Percentiles rank a stretch among this genome's conserved stretches.
Evolutionary conservation across 2,888 invertebrate species (phyloP).

Genomic region (Philonicus albiceps): DNA sequence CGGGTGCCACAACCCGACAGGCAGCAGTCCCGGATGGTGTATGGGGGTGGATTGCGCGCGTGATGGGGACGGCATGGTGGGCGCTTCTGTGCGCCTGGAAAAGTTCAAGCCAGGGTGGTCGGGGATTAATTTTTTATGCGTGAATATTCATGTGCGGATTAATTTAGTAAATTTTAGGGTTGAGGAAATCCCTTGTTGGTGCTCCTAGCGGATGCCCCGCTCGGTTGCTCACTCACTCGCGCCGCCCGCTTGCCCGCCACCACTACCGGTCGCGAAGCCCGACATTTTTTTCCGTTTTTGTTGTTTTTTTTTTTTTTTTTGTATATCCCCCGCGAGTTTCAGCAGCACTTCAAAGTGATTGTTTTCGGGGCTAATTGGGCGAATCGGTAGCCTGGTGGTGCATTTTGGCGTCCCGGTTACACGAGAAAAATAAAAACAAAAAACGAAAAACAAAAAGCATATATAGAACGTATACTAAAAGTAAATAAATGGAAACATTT

Average conservation of each 20-base stretch:
- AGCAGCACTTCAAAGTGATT: slow-evolving; percentile 44
- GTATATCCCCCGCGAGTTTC: slow-evolving; percentile 1
- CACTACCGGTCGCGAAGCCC: not conserved
- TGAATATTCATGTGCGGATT: slow-evolving; percentile 48
- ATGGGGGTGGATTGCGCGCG: not conserved
- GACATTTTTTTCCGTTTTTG: not conserved
- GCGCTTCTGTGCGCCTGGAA: slow-evolving; percentile 5
- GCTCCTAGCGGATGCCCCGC: not conserved
- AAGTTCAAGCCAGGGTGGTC: slow-evolving; percentile 22
- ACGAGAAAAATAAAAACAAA: not conserved
- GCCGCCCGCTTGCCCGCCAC: not conserved
- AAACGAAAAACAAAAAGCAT: too few species aligned
- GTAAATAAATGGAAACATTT: slow-evolving; percentile 16
- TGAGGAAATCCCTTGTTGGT: slow-evolving; percentile 40
- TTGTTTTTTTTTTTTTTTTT: not conserved
- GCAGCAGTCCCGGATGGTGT: not conserved
- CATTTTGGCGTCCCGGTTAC: slow-evolving; percentile 5
- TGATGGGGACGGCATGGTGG: not conserved
- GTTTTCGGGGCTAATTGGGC: slow-evolving; percentile 37
- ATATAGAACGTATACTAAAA: not conserved
- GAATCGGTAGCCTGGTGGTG: slow-evolving; percentile 30
- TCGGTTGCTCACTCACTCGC: not conserved
- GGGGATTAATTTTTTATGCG: slow-evolving; percentile 47
- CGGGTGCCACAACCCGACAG: not conserved
- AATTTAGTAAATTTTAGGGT: slow-evolving; percentile 47